phyloP scores from a whole-genome alignment of 1,140 invertebrate species.

The Adelges cooleyi region DNA sequence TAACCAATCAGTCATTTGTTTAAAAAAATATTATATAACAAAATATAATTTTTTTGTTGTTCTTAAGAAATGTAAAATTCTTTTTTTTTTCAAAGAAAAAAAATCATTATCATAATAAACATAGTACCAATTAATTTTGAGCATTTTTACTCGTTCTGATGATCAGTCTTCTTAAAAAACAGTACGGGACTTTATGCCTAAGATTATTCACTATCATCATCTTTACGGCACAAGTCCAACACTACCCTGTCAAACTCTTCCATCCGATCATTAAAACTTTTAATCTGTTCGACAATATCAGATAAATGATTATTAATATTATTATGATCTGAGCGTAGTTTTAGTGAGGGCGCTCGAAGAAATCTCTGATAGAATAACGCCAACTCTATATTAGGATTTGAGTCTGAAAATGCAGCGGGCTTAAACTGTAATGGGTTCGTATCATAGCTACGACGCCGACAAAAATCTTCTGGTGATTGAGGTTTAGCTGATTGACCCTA shows the following conservation, averaged over 20 bases:
- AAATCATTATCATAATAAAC: too few species aligned
- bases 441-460: conserved; percentile 17
- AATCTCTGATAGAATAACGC: conserved; percentile 18
- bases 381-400: conserved; percentile 21
- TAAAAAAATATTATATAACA: conserved; percentile 16
- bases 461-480: conserved; percentile 19
- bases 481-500: conserved; percentile 13
- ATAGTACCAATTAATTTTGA: conserved; percentile 12
- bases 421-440: conserved; percentile 17
- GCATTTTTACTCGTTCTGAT: conserved; percentile 22
- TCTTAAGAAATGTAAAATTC: too few species aligned
- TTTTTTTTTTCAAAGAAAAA: too few species aligned
- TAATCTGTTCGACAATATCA: conserved; percentile 23
- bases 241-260: conserved; percentile 25
- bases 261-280: conserved; percentile 17
- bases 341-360: conserved; percentile 16
- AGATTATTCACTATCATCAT: conserved; percentile 23
- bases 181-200: not conserved
- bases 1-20: conserved; percentile 19
- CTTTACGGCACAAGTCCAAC: conserved; percentile 22
- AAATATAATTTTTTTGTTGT: not conserved
- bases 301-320: conserved; percentile 8
- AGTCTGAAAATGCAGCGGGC: conserved; percentile 16
- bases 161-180: conserved; percentile 21
- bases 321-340: not conserved